Base-by-base conservation (phyloP, 1,140 invertebrate genomes). In the Nephotettix cincticeps region DNA sequence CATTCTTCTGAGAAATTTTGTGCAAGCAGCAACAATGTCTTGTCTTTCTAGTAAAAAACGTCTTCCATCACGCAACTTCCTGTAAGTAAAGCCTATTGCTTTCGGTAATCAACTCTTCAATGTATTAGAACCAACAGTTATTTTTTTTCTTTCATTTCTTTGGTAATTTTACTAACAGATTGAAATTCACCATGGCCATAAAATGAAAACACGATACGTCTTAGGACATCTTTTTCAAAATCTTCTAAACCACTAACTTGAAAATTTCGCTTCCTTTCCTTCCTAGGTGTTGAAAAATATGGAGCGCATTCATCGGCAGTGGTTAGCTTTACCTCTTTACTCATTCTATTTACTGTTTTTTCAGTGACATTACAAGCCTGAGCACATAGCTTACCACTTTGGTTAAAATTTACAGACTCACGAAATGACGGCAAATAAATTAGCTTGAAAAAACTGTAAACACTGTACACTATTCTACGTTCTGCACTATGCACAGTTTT, bases 151-250 rank as follows among this genome's bases (percentile, higher is more conserved):
- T 27, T 2, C 14, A 68, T 11, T 43, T 36, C 40, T 13, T 17
- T 21, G 17, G 11, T 68, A 25, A 68, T 68, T 68, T 68, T 68
- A 3, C n/a, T 29, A 47, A 1, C n/a, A 1, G 36, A 43, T 1
- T 32, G 66, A 68, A 6, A 68, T 27, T 47, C 66, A n/a, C 66
- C 66, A 47, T 23, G 2, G 36, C 47, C 66, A n/a, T 68, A 68
- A 28, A 68, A 68, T 11, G 28, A 3, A 1, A 47, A 47, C 13
- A 68, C 23, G 1, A 27, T 36, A 19, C 23, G 21, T 2, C 17
- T 6, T 9, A 45, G 21, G 14, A 47, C 4, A 47, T 47, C 32
- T 47, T 47, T 23, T 13, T 47, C 32, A 36, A 66, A 66, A 66
- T 32, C 36, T 19, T 66, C 64, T 9, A 66, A 21, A 32, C 19